phyloP scores from a whole-genome alignment of 2,113 vertebrate species.

The Equus przewalskii region DNA sequence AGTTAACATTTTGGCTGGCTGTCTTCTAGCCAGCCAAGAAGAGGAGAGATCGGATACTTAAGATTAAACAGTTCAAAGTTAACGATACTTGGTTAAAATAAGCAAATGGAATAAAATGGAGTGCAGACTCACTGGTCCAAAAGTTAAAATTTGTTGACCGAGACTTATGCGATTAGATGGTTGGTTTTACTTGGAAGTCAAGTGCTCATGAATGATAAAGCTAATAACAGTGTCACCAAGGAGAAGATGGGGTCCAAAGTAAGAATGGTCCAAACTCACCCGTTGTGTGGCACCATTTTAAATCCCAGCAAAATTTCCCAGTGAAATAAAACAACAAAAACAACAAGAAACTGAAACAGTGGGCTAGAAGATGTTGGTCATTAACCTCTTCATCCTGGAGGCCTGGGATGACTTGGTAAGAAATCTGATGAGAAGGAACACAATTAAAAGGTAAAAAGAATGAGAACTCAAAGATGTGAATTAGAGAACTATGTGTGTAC shows the following conservation, averaged over 20 bases:
- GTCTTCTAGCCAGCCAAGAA: conserved; percentile 76
- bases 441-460: conserved; percentile 51
- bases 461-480: neutral
- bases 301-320: neutral
- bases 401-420: neutral
- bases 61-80: conserved; percentile 76
- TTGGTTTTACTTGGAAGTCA: conserved; percentile 28
- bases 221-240: neutral
- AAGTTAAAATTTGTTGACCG: conserved; percentile 25
- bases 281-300: conserved; percentile 1
- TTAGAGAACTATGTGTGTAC: neutral
- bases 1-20: conserved; percentile 75
- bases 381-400: conserved; percentile 1
- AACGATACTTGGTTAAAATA: conserved; percentile 66
- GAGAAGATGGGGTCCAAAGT: neutral
- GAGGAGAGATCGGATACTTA: conserved; percentile 76
- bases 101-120: conserved; percentile 52
- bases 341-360: neutral
- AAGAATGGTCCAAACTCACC: conserved; percentile 31
- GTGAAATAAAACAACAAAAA: conserved; percentile 25
- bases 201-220: conserved; percentile 26
- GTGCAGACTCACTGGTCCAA: neutral
- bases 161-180: neutral
- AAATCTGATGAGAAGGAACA: conserved; percentile 51
- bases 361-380: neutral